A percentile compares a stretch with the other conserved stretches of the same genome.
phyloP scores from a whole-genome alignment of 2,888 invertebrate genomes.

The Thalpophila matura region DNA sequence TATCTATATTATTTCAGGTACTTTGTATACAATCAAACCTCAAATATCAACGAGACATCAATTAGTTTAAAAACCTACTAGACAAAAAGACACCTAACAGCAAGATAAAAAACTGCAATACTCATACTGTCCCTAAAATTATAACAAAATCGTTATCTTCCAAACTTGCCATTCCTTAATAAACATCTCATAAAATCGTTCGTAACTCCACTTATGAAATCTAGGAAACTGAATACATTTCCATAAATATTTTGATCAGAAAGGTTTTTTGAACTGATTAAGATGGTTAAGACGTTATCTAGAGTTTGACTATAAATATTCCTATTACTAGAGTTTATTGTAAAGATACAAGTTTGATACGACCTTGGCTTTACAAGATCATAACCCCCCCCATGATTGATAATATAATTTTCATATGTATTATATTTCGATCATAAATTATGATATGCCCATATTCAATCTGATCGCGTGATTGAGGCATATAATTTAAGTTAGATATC shows the following conservation, averaged over 20 bases:
- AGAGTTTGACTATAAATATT: constrained; percentile 2
- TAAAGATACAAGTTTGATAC: not conserved
- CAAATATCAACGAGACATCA: not conserved
- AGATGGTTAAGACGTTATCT: constrained; percentile 6
- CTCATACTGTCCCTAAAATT: constrained; percentile 14
- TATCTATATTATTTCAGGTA: constrained; percentile 24
- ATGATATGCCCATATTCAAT: constrained; percentile 22
- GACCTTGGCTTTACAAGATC: constrained; percentile 5
- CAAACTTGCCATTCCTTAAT: constrained; percentile 10
- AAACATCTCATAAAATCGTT: constrained; percentile 24
- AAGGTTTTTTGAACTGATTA: constrained; percentile 42
- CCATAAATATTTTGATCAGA: constrained; percentile 26
- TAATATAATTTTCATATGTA: constrained; percentile 16
- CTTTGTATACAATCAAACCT: constrained; percentile 13
- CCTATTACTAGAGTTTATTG: not conserved
- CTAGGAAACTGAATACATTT: constrained; percentile 47
- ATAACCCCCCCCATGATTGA: constrained; percentile 10
- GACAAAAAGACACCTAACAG: constrained; percentile 21
- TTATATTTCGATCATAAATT: not conserved
- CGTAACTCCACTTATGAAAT: constrained; percentile 34
- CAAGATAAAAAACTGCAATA: constrained; percentile 8
- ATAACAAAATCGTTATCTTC: constrained; percentile 32
- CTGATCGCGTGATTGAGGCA: constrained; percentile 39
- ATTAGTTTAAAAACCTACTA: constrained; percentile 16
- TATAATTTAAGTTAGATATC: constrained; percentile 37